Evolutionary conservation across 2,113 vertebrate species (phyloP).

Genomic region (Syngnathus typhle): DNA sequence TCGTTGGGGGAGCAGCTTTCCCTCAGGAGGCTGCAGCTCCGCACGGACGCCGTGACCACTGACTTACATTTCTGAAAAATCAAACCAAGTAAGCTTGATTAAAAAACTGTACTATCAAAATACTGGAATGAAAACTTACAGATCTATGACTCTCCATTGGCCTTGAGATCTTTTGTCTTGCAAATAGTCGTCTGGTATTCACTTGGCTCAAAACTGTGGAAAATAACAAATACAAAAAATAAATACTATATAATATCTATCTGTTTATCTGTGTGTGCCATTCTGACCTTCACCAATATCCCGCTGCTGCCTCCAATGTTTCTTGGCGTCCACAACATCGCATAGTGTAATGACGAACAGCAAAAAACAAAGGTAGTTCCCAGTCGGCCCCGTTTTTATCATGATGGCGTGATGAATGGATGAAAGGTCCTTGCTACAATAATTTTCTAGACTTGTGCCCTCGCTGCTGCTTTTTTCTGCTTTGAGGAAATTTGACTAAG

Average conservation of each 20-base stretch:
- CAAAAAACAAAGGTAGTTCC: slow-evolving; percentile 51
- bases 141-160: slow-evolving; percentile 23
- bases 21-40: slow-evolving; percentile 59
- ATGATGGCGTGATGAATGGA: slow-evolving; percentile 23
- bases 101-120: background rate
- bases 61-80: slow-evolving; percentile 43
- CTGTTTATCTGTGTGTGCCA: too few species aligned
- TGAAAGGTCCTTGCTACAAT: background rate
- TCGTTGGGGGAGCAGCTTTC: slow-evolving; percentile 58
- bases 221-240: slow-evolving; percentile 11
- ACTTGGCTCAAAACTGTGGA: slow-evolving; percentile 38
- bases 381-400: slow-evolving; percentile 20
- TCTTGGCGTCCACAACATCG: slow-evolving; percentile 45
- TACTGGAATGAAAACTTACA: slow-evolving; percentile 45
- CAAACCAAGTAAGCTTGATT: background rate
- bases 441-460: background rate
- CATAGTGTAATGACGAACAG: slow-evolving; percentile 45
- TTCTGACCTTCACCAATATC: slow-evolving; percentile 53
- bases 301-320: slow-evolving; percentile 17
- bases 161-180: slow-evolving; percentile 48
- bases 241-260: background rate
- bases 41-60: slow-evolving; percentile 13
- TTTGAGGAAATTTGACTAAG: background rate
- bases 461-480: background rate
- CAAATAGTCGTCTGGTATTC: slow-evolving; percentile 60